phyloP scores from a whole-genome alignment of 1,140 invertebrate species.

The Diorhabda carinulata region DNA sequence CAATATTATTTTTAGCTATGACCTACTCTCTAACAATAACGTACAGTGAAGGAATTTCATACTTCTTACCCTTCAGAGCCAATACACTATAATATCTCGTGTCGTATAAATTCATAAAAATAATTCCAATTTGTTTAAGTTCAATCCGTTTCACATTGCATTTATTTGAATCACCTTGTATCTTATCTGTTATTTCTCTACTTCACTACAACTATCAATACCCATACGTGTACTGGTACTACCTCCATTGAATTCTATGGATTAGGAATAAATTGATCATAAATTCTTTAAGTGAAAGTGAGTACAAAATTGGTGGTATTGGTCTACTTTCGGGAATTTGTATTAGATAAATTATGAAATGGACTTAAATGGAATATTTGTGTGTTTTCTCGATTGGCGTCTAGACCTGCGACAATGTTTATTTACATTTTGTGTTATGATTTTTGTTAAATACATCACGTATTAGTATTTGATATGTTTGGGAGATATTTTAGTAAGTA shows the following conservation, averaged over 20 bases:
- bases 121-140: too few relatives aligned
- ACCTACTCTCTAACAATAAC: background rate
- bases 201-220: background rate
- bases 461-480: background rate
- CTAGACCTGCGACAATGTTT: too few relatives aligned
- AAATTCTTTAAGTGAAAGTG: background rate
- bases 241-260: background rate
- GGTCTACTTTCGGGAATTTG: background rate
- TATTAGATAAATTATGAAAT: constrained; percentile 3
- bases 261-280: background rate
- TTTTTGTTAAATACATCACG: too few relatives aligned
- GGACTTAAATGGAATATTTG: background rate
- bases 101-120: too few relatives aligned
- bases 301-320: background rate
- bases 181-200: background rate
- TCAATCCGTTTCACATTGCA: too few relatives aligned
- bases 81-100: background rate
- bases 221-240: background rate
- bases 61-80: background rate
- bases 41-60: background rate
- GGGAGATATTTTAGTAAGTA: background rate
- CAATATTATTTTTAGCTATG: too few relatives aligned
- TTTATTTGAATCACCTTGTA: too few relatives aligned
- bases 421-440: too few relatives aligned
- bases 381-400: background rate